Evolutionary conservation across 2,888 invertebrate genomes (phyloP), one percentile per base, ranked within the genome.

Genomic region (Ferdinandea cuprea): DNA sequence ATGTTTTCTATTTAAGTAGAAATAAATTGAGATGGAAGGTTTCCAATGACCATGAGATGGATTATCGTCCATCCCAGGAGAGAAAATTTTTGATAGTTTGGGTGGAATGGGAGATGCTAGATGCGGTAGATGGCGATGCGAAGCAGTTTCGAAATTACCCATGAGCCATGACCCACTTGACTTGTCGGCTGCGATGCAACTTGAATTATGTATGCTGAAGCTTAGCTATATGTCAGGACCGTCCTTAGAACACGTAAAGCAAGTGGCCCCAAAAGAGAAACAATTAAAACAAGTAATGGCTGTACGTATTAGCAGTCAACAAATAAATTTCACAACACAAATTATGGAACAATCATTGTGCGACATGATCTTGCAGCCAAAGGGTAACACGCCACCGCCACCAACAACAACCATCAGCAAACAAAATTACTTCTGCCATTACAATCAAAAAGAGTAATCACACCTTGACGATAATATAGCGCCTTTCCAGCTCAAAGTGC

Each of bases 391-490:
- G 61, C 25, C n/a, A 50, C 73, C 63, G 32, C 50, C 40, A 40
- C 25, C n/a, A 50, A 63, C 63, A 42, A 58, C 40, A 40, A 15
- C 15, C 1, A 2, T 3, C 7, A 40, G 13, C 40, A 40, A 40
- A 58, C 50, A 59, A 58, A 65, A 68, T 68, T 59, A 61, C 61
- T 35, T 61, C 44, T 68, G 40, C 59, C 76, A 76, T 76, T 74
- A 63, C 52, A 46, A 58, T 19, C 40, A 69, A 69, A 42, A 71
- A 58, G 52, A 71, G 65, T 63, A 76, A 80, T 80, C 44, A 66
- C 76, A 81, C 81, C 81, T 76, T 65, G 76, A 68, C 63, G 58
- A 50, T 35, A 54, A 50, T 71, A 71, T 30, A 63, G 8, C 28
- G n/a, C 21, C 50, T 19, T 32, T 65, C 11, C 65, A 40, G 44